Evolutionary conservation across 2,797 vertebrate genomes (phyloP), one percentile per base, ranked within the genome.

Genomic region (Adelosebastes latens): DNA sequence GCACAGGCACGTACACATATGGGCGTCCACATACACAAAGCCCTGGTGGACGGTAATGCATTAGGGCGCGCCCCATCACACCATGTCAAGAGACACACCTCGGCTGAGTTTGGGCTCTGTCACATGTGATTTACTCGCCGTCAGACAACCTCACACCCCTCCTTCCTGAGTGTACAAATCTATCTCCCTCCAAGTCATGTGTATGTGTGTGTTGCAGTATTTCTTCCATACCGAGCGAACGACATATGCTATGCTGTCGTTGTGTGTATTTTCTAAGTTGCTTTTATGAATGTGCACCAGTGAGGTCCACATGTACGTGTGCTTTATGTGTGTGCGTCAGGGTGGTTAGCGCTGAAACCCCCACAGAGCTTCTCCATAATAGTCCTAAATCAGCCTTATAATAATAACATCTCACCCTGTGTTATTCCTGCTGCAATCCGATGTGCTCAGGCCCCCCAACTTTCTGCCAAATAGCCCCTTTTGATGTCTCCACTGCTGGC

Each of bases 1-100:
- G 63, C 71, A 96, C 97, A 96, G 93, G 94, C 95, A 96, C 94
- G 96, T 94, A 95, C 95, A 96, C 87, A 86, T 75, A 87, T 69
- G 75, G 74, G 60, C 73, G 42, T 86, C 88, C 69, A 73, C 68
- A 69, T 67, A 78, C 75, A 88, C 87, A 85, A 85, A 90, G 79
- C 84, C 81, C 80, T 74, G 77, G 85, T 88, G 89, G 89, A 94
- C 88, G 64, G 84, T 92, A 93, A 94, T 92, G 92, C 89, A 83
- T 83, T 75, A 81, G 87, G 89, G 93, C 87, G 34, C 83, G 80
- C 79, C 91, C 84, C 91, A 90, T 94, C 91, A 86, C 92, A 89
- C 84, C 63, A 75, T 83, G 92, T 94, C 92, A 92, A 72, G 75
- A 91, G 86, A 87, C 90, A 90, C 93, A 94, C 94, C 93, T 94